Evolutionary conservation across 2,797 vertebrate genomes (phyloP), one percentile per base, ranked within the genome.

Genomic region (Alectoris magna): DNA sequence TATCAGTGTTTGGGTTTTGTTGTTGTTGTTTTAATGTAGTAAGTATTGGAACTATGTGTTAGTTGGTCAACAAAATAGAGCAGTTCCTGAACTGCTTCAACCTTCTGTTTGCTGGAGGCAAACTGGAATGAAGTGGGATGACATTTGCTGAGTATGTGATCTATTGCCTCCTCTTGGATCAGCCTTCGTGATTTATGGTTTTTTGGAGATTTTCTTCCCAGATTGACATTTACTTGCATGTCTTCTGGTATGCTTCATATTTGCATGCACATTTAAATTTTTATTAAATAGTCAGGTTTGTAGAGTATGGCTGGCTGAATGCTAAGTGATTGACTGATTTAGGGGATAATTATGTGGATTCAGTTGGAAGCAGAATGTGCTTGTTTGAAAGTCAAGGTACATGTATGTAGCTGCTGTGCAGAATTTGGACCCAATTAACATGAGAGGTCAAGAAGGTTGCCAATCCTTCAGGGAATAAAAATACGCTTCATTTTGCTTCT

Each of bases 381-480:
- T 58, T 91, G 48, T 49, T 85, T 80, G 74, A 69, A 90, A 95
- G 76, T 75, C 78, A 80, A 90, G 91, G 90, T 73, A 70, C 19
- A 2, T 66, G 46, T 84, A 76, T 84, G 84, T 59, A 95, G 81
- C 29, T 82, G 49, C 43, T 64, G 48, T 93, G 81, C 70, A 49
- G 85, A 91, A 80, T 87, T 88, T 93, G 84, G 91, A 51, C 43
- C 44, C 88, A 95, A 69, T 97, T 97, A 96, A 83, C 69, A 80
- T 90, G 79, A 93, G 44, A 1, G 73, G 79, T 96, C 91, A 96
- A 66, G 86, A 95, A 91, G 76, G 55, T 74, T 74, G 66, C 53
- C 59, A 63, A 8, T 2, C 36, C 82, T 92, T 91, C 51, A 0
- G 3, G 66, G 84, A 87, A 84, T 95, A 87, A 84, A 94, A 80